Evolutionary conservation across 2,888 invertebrate genomes (phyloP).

Genomic region (Apotomis capreana): DNA sequence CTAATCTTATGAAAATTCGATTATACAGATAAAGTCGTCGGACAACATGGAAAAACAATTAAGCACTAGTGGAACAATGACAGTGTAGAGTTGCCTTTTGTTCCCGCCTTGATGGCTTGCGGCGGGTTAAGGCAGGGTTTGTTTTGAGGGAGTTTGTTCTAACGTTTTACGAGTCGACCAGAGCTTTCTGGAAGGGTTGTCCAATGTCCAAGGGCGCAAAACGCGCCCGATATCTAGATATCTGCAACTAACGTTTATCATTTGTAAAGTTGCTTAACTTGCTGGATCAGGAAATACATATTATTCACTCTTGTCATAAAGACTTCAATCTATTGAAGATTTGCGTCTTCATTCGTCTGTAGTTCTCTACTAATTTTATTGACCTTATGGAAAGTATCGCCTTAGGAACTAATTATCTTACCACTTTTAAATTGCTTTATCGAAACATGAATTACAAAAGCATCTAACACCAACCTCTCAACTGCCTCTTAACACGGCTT

Average conservation of each 20-base stretch:
- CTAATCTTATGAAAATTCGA: constrained; percentile 40
- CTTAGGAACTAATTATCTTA: neutral
- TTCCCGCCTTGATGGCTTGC: constrained; percentile 28
- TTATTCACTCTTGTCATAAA: too few species aligned
- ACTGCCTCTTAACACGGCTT: constrained; percentile 20
- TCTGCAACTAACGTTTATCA: too few species aligned
- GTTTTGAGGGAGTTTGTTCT: neutral
- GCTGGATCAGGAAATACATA: too few species aligned
- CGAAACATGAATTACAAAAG: constrained; percentile 6
- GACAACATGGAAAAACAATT: constrained; percentile 41
- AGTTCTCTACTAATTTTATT: too few species aligned
- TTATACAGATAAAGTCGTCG: constrained; percentile 33
- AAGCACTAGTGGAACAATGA: constrained; percentile 35
- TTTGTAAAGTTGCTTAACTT: too few species aligned
- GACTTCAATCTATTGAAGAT: too few species aligned
- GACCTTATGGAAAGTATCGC: neutral
- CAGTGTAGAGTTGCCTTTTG: constrained; percentile 38
- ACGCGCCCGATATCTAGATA: too few species aligned
- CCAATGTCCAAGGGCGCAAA: too few species aligned
- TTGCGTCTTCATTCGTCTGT: too few species aligned
- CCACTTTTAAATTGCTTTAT: neutral
- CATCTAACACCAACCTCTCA: neutral
- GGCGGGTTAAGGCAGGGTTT: constrained; percentile 30
- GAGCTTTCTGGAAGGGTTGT: neutral
- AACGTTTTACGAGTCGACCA: neutral